phyloP scores from a whole-genome alignment of 2,888 invertebrate species.

The Drosophila limbata region DNA sequence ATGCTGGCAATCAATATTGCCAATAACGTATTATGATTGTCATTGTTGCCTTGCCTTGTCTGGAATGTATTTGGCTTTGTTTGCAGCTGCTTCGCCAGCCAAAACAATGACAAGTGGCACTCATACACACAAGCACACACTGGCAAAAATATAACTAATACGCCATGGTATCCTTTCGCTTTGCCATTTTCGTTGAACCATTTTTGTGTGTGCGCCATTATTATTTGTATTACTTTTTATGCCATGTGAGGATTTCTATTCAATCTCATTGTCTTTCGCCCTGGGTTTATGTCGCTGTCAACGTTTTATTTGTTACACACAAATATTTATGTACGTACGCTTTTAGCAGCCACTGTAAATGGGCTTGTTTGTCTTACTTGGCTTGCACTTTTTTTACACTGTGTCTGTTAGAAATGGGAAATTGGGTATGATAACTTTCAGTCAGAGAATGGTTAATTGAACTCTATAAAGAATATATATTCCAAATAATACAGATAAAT shows the following conservation, averaged over 20 bases:
- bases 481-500: too few species aligned
- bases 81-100: conserved; percentile 28
- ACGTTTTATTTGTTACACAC: conserved; percentile 68
- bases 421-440: background rate
- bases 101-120: conserved; percentile 52
- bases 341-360: conserved; percentile 19
- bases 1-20: conserved; percentile 65
- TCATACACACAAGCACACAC: conserved; percentile 21
- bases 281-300: conserved; percentile 62
- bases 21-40: conserved; percentile 69
- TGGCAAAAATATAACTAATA: conserved; percentile 63
- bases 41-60: conserved; percentile 36
- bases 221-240: conserved; percentile 63
- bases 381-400: conserved; percentile 8
- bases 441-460: background rate
- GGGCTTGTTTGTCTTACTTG: conserved; percentile 5
- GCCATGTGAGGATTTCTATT: conserved; percentile 65
- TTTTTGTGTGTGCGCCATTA: conserved; percentile 31
- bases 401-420: background rate
- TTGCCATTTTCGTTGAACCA: conserved; percentile 37
- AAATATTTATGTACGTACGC: conserved; percentile 34
- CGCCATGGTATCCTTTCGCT: conserved; percentile 60
- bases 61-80: conserved; percentile 25
- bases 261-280: conserved; percentile 60
- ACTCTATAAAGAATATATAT: too few species aligned